Evolutionary conservation across 2,888 invertebrate genomes (phyloP).

Genomic region (Melipona beecheii): DNA sequence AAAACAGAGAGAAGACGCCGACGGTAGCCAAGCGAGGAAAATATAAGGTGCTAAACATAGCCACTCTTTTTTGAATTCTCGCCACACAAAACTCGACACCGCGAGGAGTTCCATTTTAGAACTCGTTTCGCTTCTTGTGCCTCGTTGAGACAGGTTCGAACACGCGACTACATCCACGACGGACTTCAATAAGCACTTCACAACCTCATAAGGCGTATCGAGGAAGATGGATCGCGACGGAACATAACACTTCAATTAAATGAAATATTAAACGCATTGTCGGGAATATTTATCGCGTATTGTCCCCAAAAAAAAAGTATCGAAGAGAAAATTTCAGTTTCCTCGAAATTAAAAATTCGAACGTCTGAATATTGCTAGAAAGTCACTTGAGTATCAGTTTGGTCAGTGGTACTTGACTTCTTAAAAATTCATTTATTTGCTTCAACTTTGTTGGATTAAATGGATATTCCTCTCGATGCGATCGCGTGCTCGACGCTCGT

Average conservation of each 20-base stretch:
- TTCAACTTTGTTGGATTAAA: not conserved
- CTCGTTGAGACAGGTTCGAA: conserved; percentile 33
- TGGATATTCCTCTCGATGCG: not conserved
- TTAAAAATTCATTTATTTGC: no score
- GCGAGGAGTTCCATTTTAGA: conserved; percentile 23
- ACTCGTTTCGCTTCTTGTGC: conserved; percentile 27
- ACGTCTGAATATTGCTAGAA: no score
- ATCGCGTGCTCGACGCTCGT: conserved; percentile 7
- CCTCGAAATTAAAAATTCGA: no score
- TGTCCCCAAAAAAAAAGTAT: not conserved
- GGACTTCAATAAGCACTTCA: not conserved
- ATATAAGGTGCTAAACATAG: conserved; percentile 27
- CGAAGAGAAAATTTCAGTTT: no score
- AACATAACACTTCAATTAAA: not conserved
- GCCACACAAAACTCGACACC: conserved; percentile 9
- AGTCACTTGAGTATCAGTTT: no score
- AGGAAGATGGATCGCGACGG: conserved; percentile 2
- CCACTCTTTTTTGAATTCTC: conserved; percentile 31
- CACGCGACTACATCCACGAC: not conserved
- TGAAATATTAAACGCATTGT: not conserved
- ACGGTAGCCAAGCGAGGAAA: not conserved
- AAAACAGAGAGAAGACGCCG: not conserved
- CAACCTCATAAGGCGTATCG: not conserved
- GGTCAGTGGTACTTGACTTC: no score
- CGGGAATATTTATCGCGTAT: not conserved